These are phyloP conservation scores for Oncopeltus fasciatus DNA, from an alignment of 1,140 invertebrate genomes.

Conservation along the genomic window DNA sequence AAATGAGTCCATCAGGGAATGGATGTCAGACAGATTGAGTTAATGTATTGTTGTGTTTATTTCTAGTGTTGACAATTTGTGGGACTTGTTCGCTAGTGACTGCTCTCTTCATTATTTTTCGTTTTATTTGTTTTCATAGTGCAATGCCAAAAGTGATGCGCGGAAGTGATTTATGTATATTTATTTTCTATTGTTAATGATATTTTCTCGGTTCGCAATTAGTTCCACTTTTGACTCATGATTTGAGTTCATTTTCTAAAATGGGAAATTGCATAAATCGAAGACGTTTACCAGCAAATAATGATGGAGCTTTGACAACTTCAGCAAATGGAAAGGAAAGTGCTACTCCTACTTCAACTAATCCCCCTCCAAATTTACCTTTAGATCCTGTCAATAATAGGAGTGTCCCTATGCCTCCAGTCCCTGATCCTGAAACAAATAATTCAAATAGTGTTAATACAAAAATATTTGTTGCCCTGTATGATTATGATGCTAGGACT, in stretches of 20 bases:
- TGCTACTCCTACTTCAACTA: constrained; percentile 20
- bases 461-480: constrained; percentile 90
- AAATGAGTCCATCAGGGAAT: no score
- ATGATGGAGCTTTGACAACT: constrained; percentile 22
- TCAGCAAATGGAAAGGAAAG: constrained; percentile 21
- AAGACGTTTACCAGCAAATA: constrained; percentile 23
- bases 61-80: not conserved
- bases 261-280: constrained; percentile 28
- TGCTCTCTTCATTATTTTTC: not conserved
- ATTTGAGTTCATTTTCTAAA: not conserved
- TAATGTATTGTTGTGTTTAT: not conserved
- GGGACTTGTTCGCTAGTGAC: not conserved
- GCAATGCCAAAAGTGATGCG: no score
- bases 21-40: not conserved
- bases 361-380: constrained; percentile 15
- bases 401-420: constrained; percentile 26
- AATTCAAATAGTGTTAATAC: constrained; percentile 27
- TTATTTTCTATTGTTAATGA: not conserved
- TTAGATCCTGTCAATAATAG: constrained; percentile 22
- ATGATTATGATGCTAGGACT: constrained; percentile 97
- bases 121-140: no score
- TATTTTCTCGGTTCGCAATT: not conserved
- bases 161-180: not conserved
- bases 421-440: constrained; percentile 24
- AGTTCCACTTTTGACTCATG: not conserved